phyloP scores from a whole-genome alignment of 2,113 vertebrate species.

The Lepus americanus region DNA sequence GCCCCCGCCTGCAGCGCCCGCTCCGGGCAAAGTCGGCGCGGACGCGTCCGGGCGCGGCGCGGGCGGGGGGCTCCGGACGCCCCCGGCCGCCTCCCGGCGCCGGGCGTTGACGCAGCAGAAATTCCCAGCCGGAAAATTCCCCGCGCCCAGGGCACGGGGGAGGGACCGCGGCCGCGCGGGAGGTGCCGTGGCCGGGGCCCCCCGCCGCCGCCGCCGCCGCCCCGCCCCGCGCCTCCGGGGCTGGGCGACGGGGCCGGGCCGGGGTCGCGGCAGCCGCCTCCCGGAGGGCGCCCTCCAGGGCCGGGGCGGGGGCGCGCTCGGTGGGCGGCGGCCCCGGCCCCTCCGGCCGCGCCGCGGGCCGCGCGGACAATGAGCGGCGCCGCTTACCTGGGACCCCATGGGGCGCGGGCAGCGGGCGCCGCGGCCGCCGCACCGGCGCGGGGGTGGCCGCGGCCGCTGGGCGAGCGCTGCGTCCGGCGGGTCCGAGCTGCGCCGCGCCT shows the following conservation, averaged over 20 bases:
- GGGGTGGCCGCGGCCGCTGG: constrained; percentile 55
- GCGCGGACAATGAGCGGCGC: constrained; percentile 81
- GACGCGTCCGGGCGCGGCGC: constrained; percentile 72
- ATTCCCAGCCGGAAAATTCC: constrained; percentile 96
- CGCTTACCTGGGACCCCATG: constrained; percentile 84
- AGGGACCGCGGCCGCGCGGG: constrained; percentile 60
- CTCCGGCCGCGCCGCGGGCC: constrained; percentile 50
- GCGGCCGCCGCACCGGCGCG: constrained; percentile 66
- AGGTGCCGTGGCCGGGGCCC: constrained; percentile 41
- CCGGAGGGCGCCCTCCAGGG: constrained; percentile 68
- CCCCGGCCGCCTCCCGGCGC: constrained; percentile 87
- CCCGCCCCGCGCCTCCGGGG: constrained; percentile 51
- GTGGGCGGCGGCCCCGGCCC: background rate
- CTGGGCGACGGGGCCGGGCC: background rate
- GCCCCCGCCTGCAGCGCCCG: constrained; percentile 78
- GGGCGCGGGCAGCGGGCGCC: constrained; percentile 75
- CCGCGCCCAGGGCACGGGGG: constrained; percentile 91
- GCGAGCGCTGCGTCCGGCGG: constrained; percentile 54
- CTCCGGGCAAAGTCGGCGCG: constrained; percentile 82
- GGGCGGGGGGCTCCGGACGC: constrained; percentile 78
- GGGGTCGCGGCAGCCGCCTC: constrained; percentile 52
- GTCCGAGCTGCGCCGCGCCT: constrained; percentile 63
- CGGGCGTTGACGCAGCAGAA: constrained; percentile 98
- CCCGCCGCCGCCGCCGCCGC: constrained; percentile 10
- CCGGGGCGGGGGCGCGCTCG: constrained; percentile 48